A percentile compares a stretch with the other conserved stretches of the same genome.
phyloP scores from a whole-genome alignment of 1,140 invertebrate species.

The Aplysia californica region DNA sequence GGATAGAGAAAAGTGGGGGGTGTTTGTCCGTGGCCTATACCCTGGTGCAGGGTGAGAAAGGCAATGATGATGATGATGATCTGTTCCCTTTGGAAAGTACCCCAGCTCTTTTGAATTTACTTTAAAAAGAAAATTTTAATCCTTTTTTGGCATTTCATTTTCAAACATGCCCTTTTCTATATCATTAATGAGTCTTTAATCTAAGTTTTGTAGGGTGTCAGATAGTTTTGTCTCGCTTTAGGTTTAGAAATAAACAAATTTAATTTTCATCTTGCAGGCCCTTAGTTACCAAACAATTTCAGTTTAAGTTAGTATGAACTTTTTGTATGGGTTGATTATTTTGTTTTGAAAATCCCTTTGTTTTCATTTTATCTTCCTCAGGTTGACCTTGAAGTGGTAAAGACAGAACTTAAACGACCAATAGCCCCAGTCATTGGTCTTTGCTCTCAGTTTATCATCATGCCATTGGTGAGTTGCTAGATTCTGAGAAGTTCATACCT shows the following conservation, averaged over 20 bases:
- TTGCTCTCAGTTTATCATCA: slow-evolving; percentile 67
- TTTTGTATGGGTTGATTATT: background rate
- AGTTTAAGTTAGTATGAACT: background rate
- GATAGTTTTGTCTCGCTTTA: background rate
- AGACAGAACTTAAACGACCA: slow-evolving; percentile 61
- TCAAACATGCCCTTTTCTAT: no score
- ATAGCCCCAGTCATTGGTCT: slow-evolving; percentile 66
- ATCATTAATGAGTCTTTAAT: no score
- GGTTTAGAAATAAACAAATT: background rate
- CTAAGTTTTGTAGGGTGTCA: background rate
- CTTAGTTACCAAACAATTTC: background rate
- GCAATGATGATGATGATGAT: no score
- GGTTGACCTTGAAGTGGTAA: slow-evolving; percentile 64
- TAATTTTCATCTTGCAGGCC: background rate
- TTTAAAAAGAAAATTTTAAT: no score
- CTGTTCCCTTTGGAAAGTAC: no score
- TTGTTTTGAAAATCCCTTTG: background rate
- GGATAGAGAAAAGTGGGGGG: no score
- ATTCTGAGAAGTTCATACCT: no score
- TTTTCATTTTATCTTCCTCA: background rate
- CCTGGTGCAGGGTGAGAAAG: no score
- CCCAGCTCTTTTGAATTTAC: no score
- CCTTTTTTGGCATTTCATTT: no score
- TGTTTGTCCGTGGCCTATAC: no score
- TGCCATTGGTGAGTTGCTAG: slow-evolving; percentile 70